phyloP scores from a whole-genome alignment of 2,113 vertebrate species.

The Neogobius melanostomus region DNA sequence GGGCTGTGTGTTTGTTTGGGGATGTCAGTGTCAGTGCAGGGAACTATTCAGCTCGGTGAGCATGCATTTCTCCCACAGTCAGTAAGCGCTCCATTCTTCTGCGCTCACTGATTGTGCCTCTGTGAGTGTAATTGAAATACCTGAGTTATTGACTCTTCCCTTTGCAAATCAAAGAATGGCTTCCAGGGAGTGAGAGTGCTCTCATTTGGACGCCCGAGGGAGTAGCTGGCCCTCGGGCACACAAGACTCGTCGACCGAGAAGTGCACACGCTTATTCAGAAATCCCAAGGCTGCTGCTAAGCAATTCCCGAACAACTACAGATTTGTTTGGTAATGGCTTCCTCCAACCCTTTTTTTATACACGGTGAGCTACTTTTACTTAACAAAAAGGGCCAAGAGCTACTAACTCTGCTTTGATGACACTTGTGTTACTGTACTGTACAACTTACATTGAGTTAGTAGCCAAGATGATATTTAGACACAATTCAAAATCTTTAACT shows the following conservation, averaged over 20 bases:
- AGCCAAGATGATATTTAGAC: too few species aligned
- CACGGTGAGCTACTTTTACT: too few species aligned
- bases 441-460: too few species aligned
- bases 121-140: constrained; percentile 75
- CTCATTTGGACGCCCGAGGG: constrained; percentile 57
- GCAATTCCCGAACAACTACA: neutral
- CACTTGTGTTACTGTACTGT: too few species aligned
- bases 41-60: constrained; percentile 18
- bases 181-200: constrained; percentile 55
- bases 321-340: too few species aligned
- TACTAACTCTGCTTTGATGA: too few species aligned
- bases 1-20: constrained; percentile 4
- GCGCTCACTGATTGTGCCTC: constrained; percentile 61
- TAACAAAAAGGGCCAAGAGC: too few species aligned
- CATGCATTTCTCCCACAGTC: constrained; percentile 31
- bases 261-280: constrained; percentile 13
- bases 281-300: neutral
- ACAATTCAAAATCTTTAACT: too few species aligned
- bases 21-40: constrained; percentile 17
- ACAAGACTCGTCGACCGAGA: constrained; percentile 23
- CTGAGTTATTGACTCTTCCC: constrained; percentile 66
- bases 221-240: constrained; percentile 33
- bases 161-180: constrained; percentile 57
- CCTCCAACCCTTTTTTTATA: too few species aligned
- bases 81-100: constrained; percentile 57